Base-by-base conservation (phyloP, 2,888 invertebrate species). In the Drosophila longiperda region DNA sequence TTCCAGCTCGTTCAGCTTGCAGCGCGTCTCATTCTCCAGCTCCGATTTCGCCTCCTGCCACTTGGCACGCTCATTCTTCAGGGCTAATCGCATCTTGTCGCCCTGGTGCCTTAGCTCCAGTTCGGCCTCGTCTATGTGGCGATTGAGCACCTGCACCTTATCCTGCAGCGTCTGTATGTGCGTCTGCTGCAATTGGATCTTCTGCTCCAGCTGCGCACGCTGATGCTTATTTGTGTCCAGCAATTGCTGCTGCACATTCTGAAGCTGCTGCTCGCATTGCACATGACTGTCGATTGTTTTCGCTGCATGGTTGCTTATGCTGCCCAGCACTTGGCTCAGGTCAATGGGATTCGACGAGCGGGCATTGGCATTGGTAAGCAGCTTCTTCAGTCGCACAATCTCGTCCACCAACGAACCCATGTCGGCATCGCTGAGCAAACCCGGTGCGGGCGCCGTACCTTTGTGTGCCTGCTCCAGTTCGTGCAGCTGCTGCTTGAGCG, bases 81-180 rank as follows among this genome's bases (percentile, higher is more conserved):
- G 60, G 0, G 90, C 95, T 90, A 95, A 94, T 67, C 94, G 94
- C 75, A 94, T 93, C 57, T 94, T 93, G 70, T 95, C 95, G 55
- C 95, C 83, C 73, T 95, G 94, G 64, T 94, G 94, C 72, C 95
- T 94, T 55, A 95, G 94, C 73, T 95, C 95, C 57, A 94, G 94
- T 83, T 95, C 95, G 74, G 95, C 95, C 73, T 95, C 95, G 29
- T 95, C 95, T 57, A 95, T 92, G 89, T 96, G 94, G 67, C 94
- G 92, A 75, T 94, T 95, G 8, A 95, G 94, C 1, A 95, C 94
- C 55, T 95, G 95, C 49, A 96, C 93, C 84, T 95, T 95, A 74
- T 96, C 96, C 82, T 95, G 95, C 66, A 97, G 91, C 59, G 95
- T 95, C 52, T 93, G 94, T 70, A 96, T 94, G 90, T 96, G 95